phyloP scores from a whole-genome alignment of 2,797 vertebrate species.

The Notolabrus celidotus region DNA sequence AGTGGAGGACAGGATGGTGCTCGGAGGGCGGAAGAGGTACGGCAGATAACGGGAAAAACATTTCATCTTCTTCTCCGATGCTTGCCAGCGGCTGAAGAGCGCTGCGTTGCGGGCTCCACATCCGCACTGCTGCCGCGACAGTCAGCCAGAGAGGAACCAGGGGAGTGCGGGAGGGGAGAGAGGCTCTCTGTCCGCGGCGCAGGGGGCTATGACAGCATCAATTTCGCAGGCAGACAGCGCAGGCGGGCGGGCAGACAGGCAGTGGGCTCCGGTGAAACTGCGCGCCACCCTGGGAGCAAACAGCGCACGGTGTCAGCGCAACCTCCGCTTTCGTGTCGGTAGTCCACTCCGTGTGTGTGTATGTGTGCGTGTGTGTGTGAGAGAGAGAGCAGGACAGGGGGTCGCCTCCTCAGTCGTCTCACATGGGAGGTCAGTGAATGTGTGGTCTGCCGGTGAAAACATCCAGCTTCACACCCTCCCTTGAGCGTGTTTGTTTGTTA shows the following conservation, averaged over 20 bases:
- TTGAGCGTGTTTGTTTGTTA: neutral
- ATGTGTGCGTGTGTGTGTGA: slow-evolving; percentile 32
- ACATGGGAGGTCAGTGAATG: slow-evolving; percentile 52
- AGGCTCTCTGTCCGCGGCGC: slow-evolving; percentile 72
- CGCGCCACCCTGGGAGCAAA: slow-evolving; percentile 47
- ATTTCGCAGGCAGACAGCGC: slow-evolving; percentile 51
- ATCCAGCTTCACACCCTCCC: slow-evolving; percentile 7
- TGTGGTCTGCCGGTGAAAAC: slow-evolving; percentile 46
- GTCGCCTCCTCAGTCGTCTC: slow-evolving; percentile 52
- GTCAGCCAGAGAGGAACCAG: slow-evolving; percentile 58
- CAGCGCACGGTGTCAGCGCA: slow-evolving; percentile 55
- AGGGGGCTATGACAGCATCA: slow-evolving; percentile 84
- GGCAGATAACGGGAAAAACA: slow-evolving; percentile 97
- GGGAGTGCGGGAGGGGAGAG: slow-evolving; percentile 53
- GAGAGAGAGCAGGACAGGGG: slow-evolving; percentile 56
- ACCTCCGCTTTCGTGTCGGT: slow-evolving; percentile 43
- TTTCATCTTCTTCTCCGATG: slow-evolving; percentile 92
- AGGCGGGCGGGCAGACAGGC: slow-evolving; percentile 30
- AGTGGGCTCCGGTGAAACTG: slow-evolving; percentile 57
- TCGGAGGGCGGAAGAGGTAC: slow-evolving; percentile 95
- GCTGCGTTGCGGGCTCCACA: slow-evolving; percentile 82
- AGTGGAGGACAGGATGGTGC: slow-evolving; percentile 94
- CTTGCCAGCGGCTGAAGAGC: slow-evolving; percentile 73
- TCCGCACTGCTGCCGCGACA: slow-evolving; percentile 81
- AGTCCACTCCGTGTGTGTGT: slow-evolving; percentile 21